A percentile compares a stretch with the other conserved stretches of the same genome.
Evolutionary conservation across 2,797 vertebrate genomes (phyloP).

Genomic region (Phataginus tricuspis): DNA sequence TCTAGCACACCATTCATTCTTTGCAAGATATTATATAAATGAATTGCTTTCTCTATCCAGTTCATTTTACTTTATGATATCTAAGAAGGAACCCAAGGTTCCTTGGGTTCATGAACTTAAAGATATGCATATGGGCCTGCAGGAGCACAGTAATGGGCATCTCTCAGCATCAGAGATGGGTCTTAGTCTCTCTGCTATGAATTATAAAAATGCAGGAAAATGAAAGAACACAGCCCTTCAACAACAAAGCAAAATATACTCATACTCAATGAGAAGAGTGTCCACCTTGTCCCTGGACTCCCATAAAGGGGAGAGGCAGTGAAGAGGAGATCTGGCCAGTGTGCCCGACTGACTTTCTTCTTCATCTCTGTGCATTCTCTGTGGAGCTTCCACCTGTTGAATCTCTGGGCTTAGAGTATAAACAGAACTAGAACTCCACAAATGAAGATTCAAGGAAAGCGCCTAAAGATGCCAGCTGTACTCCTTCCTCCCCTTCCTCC

Average conservation of each 20-base stretch:
- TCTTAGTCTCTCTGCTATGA: background rate
- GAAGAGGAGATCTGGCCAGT: background rate
- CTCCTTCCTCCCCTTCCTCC: background rate
- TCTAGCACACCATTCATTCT: background rate
- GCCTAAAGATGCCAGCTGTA: background rate
- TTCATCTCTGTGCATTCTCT: background rate
- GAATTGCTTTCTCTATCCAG: background rate
- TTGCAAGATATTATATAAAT: background rate
- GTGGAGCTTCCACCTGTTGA: background rate
- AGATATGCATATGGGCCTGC: background rate
- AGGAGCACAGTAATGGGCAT: background rate
- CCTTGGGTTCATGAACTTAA: background rate
- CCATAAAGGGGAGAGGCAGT: background rate
- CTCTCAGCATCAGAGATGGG: background rate
- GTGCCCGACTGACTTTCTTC: background rate
- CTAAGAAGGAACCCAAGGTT: background rate
- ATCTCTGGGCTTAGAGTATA: background rate
- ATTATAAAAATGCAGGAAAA: constrained; percentile 19
- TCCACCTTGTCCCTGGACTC: background rate
- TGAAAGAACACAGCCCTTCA: background rate
- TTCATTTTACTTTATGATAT: constrained; percentile 34
- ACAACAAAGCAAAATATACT: background rate
- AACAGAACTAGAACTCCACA: background rate
- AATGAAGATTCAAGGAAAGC: background rate
- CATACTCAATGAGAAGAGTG: background rate